A percentile compares a stretch with the other conserved stretches of the same genome.
phyloP scores from a whole-genome alignment of 2,888 invertebrate species.

The Cepaea hortensis region DNA sequence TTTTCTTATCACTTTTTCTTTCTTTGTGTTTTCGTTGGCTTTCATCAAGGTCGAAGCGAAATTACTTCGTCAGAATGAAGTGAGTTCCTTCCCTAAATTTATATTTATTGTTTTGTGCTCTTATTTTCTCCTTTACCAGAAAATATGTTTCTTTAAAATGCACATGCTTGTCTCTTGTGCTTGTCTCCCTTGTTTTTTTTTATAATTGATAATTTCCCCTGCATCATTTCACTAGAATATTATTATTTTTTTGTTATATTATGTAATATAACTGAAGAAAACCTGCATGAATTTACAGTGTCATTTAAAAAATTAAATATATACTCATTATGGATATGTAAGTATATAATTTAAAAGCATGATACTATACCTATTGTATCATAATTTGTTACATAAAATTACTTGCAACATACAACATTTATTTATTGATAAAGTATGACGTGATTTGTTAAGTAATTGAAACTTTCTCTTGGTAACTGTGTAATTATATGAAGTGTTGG shows the following conservation, averaged over 20 bases:
- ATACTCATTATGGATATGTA: neutral
- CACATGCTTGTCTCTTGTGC: neutral
- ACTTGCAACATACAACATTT: too few relatives aligned
- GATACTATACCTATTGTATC: too few relatives aligned
- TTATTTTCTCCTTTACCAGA: neutral
- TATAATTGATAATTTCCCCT: neutral
- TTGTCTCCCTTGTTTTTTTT: neutral
- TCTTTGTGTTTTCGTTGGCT: constrained; percentile 1
- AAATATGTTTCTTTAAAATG: neutral
- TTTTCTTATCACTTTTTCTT: constrained; percentile 29
- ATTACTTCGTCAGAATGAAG: constrained; percentile 52
- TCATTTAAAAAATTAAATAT: neutral
- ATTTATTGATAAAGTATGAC: too few relatives aligned
- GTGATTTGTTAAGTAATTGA: too few relatives aligned
- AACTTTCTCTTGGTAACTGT: too few relatives aligned
- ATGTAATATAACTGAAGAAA: neutral
- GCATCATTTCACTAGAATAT: neutral
- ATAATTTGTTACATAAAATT: too few relatives aligned
- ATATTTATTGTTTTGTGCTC: neutral
- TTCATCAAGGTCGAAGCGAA: constrained; percentile 51
- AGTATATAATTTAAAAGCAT: too few relatives aligned
- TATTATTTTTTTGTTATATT: neutral
- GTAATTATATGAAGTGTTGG: too few relatives aligned
- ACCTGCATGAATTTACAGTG: neutral
- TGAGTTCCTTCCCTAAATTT: constrained; percentile 41